These are phyloP conservation scores for Podarcis cretensis DNA, from an alignment of 2,113 vertebrate genomes.

Conservation along the genomic window DNA sequence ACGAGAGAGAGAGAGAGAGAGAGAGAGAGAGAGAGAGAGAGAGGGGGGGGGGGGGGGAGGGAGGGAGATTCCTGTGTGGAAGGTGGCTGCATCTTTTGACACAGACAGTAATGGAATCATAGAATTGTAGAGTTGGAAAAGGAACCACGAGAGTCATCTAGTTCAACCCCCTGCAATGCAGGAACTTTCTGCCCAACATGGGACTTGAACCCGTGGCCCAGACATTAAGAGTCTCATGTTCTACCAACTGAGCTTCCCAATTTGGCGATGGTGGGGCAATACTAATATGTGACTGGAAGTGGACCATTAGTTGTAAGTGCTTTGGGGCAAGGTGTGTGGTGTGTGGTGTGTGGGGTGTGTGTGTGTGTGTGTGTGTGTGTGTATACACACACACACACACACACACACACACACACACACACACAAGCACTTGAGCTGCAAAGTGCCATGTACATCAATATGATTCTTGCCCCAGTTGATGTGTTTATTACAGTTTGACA, in stretches of 20 bases:
- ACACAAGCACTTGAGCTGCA: not conserved
- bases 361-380: no score
- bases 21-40: not conserved
- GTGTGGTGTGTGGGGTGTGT: no score
- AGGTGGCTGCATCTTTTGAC: not conserved
- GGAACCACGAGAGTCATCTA: no score
- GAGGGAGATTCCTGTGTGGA: not conserved
- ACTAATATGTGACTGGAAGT: not conserved
- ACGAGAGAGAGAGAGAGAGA: not conserved
- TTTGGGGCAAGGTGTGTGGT: not conserved
- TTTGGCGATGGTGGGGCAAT: not conserved
- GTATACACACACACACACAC: accelerated
- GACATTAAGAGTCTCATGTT: no score
- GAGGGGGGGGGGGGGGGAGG: not conserved
- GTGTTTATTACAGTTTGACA: not conserved
- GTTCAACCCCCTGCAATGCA: no score
- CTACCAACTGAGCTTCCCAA: no score
- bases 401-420: no score
- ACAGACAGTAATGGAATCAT: no score
- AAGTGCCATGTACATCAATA: not conserved
- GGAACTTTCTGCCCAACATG: no score
- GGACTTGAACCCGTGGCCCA: no score
- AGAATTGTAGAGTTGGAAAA: no score
- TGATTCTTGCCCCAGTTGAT: not conserved
- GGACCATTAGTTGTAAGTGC: not conserved